These are phyloP conservation scores for Riparia riparia DNA, from an alignment of 2,113 vertebrate species.

Conservation along the genomic window DNA sequence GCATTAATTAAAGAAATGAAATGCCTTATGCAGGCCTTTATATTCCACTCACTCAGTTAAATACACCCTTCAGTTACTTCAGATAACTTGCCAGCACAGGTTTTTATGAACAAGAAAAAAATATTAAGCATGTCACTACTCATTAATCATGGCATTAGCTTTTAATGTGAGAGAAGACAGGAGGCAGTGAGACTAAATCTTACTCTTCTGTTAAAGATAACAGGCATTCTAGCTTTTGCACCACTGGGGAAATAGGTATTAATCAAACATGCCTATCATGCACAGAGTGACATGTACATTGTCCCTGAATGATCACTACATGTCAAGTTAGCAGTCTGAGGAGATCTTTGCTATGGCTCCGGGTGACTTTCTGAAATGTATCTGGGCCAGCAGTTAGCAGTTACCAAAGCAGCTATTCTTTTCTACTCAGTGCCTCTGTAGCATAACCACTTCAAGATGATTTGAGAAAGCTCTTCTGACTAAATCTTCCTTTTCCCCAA, in stretches of 20 bases:
- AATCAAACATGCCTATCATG: conserved; percentile 32
- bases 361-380: background rate
- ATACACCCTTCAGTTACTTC: background rate
- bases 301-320: background rate
- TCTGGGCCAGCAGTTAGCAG: background rate
- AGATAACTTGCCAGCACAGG: background rate
- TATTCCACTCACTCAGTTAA: background rate
- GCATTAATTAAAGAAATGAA: background rate
- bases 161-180: conserved; percentile 54
- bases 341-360: background rate
- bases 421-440: background rate
- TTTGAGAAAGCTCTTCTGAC: background rate
- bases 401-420: background rate
- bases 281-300: background rate
- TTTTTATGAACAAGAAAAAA: conserved; percentile 47
- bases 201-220: conserved; percentile 54
- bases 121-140: conserved; percentile 22
- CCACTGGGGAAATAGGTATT: conserved; percentile 17
- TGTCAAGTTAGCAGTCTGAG: background rate
- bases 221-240: conserved; percentile 26
- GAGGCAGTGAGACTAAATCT: conserved; percentile 36
- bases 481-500: background rate
- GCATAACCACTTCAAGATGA: background rate
- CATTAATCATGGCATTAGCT: conserved; percentile 59
- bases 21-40: background rate